Base-by-base conservation (phyloP, 2,113 vertebrate genomes). In the Coptodon rendalli region DNA sequence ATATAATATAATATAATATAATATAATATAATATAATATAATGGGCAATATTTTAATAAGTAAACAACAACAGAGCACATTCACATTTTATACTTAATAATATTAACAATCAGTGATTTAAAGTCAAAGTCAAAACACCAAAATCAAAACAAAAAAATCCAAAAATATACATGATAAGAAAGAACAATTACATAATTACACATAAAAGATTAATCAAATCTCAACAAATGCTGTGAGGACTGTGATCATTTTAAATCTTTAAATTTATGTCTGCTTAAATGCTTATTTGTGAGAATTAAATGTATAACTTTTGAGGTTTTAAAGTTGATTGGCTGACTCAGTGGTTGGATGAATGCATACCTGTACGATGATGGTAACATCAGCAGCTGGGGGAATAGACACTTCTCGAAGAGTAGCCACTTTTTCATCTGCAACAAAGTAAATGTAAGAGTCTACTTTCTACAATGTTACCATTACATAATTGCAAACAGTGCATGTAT, bases 361-460 rank as follows among this genome's bases (percentile, higher is more conserved):
- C 92, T 96, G 91, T 82, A 19, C 76, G 13, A 96, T 76, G 36
- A 61, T 22, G 27, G 88, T 31, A 27, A 86, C 73, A n/a, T 94
- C 91, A 59, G 94, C 92, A 9, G 73, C 91, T 48, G 80, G 86
- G 27, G 93, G 95, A 76, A 97, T 89, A 31, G 88, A 68, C n/a
- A 97, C 89, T 84, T 97, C 94, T 38, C 86, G 89, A 11, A 97
- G 91, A 71, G 92, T 92, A 80, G 92, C 89, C 56, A 95, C 83
- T 92, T 92, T 90, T 80, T 95, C 89, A 90, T 96, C 96, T 97
- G 92, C 40, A 84, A 61, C 34, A 86, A 45, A 59, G n/a, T 80
- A 29, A 63, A 73, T 6, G 4, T 54, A 50, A 78, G 27, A 31
- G 17, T 50, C 9, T 29, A 78, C 45, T 31, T 73, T 73, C 24